Base-by-base conservation (phyloP, 64 coral and sea anemone genomes). In the Acropora tenuis region DNA sequence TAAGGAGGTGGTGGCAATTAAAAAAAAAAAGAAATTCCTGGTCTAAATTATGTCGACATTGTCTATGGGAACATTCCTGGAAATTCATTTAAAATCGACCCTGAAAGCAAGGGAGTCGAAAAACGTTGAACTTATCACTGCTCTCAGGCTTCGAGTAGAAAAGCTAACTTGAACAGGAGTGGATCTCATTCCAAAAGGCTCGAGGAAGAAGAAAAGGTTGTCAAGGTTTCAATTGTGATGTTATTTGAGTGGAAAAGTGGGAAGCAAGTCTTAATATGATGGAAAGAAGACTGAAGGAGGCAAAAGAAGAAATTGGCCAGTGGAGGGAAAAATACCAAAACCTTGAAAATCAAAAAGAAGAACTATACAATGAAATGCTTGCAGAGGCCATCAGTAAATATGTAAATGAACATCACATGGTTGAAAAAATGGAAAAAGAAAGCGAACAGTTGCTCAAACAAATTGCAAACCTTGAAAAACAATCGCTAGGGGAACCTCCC, bases 241-340 rank as follows among this genome's bases (percentile, higher is more conserved):
- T 88, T 9, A 88, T 88, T 46, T 76, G 48, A 45, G 48, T 76
- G 52, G 60, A 18, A 63, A 78, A 89, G 61, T 89, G 75, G 87
- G 57, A 89, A 89, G 49, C 75, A 74, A 63, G 60, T 16, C 60
- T 90, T 49, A 79, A 68, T 46, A 69, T 66, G 5, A 41, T 69
- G 48, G 19, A 80, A 47, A 18, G 46, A 69, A 90, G 79, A 69
- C 66, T 80, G 44, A 8, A 79, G 12, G 12, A 48, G 9, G 60
- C 66, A 90, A 60, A 47, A 47, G 45, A 43, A 18, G 30, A 90
- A 30, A 46, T 80, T 50, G 43, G 41, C 17, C 47, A 59, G 43
- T 90, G 13, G 76, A 90, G 69, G 52, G 47, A 76, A 69, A 90
- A 72, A 90, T 80, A 80, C 79, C 57, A 42, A 41, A 79, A 90